These are phyloP conservation scores for Choristoneura rosaceana DNA, from an alignment of 2,888 invertebrate species.

Conservation along the genomic window DNA sequence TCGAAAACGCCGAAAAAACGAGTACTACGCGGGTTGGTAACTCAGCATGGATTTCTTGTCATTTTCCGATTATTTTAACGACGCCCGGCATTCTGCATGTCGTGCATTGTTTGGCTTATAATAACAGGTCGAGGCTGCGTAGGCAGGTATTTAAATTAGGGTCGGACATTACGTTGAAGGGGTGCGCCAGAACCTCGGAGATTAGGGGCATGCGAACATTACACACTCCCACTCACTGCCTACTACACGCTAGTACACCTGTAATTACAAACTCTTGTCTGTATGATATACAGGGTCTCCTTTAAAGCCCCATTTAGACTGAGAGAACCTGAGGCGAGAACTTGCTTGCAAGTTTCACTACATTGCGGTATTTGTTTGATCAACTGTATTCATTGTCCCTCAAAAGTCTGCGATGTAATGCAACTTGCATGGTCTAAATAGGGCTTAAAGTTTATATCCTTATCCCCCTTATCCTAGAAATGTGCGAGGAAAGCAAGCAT, in stretches of 20 bases:
- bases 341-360: too few species aligned
- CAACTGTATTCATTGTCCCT: too few species aligned
- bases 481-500: too few species aligned
- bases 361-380: too few species aligned
- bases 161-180: conserved; percentile 10
- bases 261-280: conserved; percentile 2
- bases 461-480: too few species aligned
- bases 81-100: neutral
- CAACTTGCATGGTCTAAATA: too few species aligned
- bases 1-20: too few species aligned
- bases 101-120: conserved; percentile 6
- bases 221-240: neutral
- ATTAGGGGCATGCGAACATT: conserved; percentile 9
- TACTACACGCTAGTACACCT: neutral
- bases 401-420: too few species aligned
- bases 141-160: conserved; percentile 13
- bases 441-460: neutral
- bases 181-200: neutral
- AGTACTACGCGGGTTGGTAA: too few species aligned
- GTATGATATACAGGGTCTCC: neutral
- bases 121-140: conserved; percentile 6
- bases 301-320: too few species aligned
- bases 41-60: too few species aligned
- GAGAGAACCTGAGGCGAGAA: too few species aligned
- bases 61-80: neutral